Evolutionary conservation across 2,797 vertebrate genomes (phyloP).

Genomic region (Peromyscus attwateri): DNA sequence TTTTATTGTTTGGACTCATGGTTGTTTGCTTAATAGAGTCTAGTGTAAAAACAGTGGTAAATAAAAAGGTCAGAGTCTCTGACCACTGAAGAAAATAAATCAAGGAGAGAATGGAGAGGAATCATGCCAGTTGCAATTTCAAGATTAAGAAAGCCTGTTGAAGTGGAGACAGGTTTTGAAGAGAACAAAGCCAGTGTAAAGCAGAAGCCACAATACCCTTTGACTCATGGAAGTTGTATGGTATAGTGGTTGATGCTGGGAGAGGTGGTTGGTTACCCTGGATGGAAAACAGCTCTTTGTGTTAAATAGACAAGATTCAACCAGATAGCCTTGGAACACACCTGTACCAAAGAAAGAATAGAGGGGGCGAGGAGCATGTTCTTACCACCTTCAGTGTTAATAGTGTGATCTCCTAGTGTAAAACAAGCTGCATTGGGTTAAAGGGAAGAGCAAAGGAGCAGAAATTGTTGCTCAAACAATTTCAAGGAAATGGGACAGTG

Average conservation of each 20-base stretch:
- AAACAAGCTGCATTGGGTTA: neutral
- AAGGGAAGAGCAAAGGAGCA: neutral
- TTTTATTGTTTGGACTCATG: neutral
- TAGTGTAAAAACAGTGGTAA: neutral
- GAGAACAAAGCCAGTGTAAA: neutral
- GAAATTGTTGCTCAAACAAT: neutral
- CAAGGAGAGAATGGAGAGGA: neutral
- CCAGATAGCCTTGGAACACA: neutral
- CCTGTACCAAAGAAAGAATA: neutral
- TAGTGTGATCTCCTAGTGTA: neutral
- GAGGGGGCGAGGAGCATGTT: neutral
- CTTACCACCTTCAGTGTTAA: neutral
- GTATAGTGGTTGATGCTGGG: rapidly evolving
- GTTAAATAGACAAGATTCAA: neutral
- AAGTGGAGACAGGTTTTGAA: neutral
- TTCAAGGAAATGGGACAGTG: neutral
- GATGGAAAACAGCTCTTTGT: neutral
- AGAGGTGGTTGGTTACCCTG: neutral
- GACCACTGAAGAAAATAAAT: neutral
- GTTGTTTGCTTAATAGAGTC: slow-evolving; percentile 4
- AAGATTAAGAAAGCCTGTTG: neutral
- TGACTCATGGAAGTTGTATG: neutral
- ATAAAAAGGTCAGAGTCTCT: neutral
- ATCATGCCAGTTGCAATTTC: neutral
- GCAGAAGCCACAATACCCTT: neutral